phyloP scores from a whole-genome alignment of 2,797 vertebrate species.

The Novumbra hubbsi region DNA sequence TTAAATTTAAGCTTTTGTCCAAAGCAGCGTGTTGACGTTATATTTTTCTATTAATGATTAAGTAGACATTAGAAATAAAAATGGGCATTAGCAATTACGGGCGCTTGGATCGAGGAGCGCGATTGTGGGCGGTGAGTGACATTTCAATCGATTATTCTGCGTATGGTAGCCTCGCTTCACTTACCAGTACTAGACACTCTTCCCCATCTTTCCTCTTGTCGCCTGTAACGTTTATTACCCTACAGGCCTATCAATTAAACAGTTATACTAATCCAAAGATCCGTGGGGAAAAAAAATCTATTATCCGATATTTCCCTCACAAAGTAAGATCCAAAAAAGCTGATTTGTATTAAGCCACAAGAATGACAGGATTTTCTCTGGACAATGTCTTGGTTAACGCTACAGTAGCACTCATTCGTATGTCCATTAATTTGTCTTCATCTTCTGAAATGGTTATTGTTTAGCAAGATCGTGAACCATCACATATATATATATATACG shows the following conservation, averaged over 20 bases:
- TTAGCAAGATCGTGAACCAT: background rate
- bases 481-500: background rate
- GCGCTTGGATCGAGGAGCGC: constrained; percentile 13
- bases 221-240: constrained; percentile 35
- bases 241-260: constrained; percentile 37
- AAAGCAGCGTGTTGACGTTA: background rate
- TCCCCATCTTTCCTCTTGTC: constrained; percentile 56
- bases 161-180: constrained; percentile 38
- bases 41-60: background rate
- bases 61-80: background rate
- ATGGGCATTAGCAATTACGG: background rate
- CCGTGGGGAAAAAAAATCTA: background rate
- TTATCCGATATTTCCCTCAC: background rate
- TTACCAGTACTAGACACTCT: constrained; percentile 65
- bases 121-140: constrained; percentile 45
- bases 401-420: background rate
- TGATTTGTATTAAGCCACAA: background rate
- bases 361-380: background rate
- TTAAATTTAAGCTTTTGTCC: background rate
- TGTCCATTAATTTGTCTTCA: background rate
- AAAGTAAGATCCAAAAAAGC: background rate
- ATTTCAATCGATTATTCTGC: constrained; percentile 30
- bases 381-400: background rate
- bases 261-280: constrained; percentile 32
- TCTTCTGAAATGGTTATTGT: background rate